Conservation (phyloP, 2,797 vertebrate genomes). For the Neosalanx taihuensis region DNA sequence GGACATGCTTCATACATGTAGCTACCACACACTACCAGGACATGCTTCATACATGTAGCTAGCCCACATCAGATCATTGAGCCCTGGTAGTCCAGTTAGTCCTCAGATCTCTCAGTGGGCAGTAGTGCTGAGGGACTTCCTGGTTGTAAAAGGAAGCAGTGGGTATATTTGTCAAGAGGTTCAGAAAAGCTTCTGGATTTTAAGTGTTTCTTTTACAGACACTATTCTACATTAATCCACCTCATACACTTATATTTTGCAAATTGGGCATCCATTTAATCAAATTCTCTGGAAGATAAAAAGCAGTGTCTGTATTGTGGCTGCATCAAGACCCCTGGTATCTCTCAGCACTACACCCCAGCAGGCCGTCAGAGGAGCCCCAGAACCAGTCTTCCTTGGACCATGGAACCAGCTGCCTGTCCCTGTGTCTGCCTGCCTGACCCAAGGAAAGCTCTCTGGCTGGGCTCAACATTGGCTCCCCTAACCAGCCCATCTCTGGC, state of each 20-base stretch:
- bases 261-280: too few relatives aligned
- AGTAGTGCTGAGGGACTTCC: background rate
- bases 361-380: background rate
- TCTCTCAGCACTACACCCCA: constrained; percentile 31
- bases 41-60: background rate
- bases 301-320: too few relatives aligned
- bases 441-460: constrained; percentile 21
- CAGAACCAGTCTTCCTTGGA: constrained; percentile 17
- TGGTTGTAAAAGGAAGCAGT: background rate
- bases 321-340: background rate
- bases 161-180: background rate
- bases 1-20: too few relatives aligned
- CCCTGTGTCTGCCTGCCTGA: background rate
- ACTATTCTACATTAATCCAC: background rate
- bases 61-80: background rate
- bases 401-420: constrained; percentile 22
- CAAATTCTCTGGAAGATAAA: too few relatives aligned
- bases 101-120: background rate
- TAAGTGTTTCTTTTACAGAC: too few relatives aligned
- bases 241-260: too few relatives aligned
- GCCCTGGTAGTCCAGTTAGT: background rate
- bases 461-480: background rate
- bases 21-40: too few relatives aligned
- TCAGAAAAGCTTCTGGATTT: too few relatives aligned
- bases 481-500: background rate